Percentiles rank a stretch among this genome's conserved stretches.
These are phyloP conservation scores for Rhamnusium bicolor DNA, from an alignment of 2,888 invertebrate species.

Conservation along the genomic window DNA sequence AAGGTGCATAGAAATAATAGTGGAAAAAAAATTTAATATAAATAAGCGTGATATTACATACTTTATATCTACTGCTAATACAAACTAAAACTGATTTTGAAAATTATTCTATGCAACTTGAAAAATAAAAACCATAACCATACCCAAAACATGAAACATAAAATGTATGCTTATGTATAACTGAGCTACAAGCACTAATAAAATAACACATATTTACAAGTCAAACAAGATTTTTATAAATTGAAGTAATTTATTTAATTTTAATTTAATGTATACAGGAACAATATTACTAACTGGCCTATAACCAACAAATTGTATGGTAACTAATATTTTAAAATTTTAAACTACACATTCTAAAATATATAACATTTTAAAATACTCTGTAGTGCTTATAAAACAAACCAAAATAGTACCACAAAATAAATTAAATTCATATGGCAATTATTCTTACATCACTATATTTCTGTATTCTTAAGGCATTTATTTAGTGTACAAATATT, in stretches of 20 bases:
- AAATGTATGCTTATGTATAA: slow-evolving; percentile 5
- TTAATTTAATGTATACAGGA: slow-evolving; percentile 40
- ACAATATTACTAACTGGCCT: slow-evolving; percentile 40
- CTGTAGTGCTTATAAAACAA: not conserved
- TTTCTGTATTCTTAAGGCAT: not conserved
- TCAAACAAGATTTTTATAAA: slow-evolving; percentile 36
- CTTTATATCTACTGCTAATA: not conserved
- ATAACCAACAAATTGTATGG: slow-evolving; percentile 22
- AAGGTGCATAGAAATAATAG: slow-evolving; percentile 28
- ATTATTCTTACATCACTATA: not conserved
- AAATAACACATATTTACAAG: slow-evolving; percentile 25
- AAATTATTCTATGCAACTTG: slow-evolving; percentile 30
- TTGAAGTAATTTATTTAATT: slow-evolving; percentile 37
- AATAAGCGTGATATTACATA: slow-evolving; percentile 11
- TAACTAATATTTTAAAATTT: slow-evolving; percentile 21
- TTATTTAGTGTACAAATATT: not conserved
- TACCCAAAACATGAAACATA: slow-evolving; percentile 20
- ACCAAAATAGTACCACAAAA: not conserved
- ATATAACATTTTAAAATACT: not conserved
- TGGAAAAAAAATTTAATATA: not conserved
- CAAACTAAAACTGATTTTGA: not conserved
- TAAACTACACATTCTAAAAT: slow-evolving; percentile 15
- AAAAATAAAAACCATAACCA: slow-evolving; percentile 22
- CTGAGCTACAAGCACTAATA: slow-evolving; percentile 18
- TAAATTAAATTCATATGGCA: slow-evolving; percentile 12